Conservation (phyloP, 64 coral and sea anemone species). For the Orbicella faveolata region DNA sequence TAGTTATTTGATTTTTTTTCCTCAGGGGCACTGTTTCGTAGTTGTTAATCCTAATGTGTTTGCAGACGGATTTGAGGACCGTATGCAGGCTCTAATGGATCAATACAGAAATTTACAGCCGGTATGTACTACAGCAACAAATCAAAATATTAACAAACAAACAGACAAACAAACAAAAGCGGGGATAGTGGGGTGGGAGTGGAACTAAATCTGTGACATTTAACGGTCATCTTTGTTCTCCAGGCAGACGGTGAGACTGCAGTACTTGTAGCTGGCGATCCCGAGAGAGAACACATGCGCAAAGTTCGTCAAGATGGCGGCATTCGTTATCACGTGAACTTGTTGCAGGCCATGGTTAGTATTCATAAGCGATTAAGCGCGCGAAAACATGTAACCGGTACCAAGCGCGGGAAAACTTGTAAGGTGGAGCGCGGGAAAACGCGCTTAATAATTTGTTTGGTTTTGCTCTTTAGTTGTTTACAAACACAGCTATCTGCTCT, state of each 20-base stretch:
- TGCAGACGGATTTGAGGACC: slow-evolving; percentile 80
- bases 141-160: no score
- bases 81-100: slow-evolving; percentile 76
- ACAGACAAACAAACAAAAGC: no score
- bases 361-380: background rate
- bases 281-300: slow-evolving; percentile 54
- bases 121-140: background rate
- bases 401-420: background rate
- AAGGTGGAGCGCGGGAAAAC: no score
- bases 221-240: background rate
- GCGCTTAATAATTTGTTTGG: no score
- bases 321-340: slow-evolving; percentile 61
- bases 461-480: no score
- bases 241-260: slow-evolving; percentile 57
- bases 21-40: slow-evolving; percentile 92
- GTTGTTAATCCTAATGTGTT: slow-evolving; percentile 86
- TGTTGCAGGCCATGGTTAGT: slow-evolving; percentile 57
- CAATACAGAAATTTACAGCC: slow-evolving; percentile 41
- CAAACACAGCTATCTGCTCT: no score
- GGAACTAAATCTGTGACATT: no score
- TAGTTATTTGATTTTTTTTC: background rate
- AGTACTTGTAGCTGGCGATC: slow-evolving; percentile 67
- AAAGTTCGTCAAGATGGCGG: slow-evolving; percentile 54
- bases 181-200: no score
- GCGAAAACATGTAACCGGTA: background rate